Conservation (phyloP, 1,140 invertebrate species). For the Brachionus rotundiformis region DNA sequence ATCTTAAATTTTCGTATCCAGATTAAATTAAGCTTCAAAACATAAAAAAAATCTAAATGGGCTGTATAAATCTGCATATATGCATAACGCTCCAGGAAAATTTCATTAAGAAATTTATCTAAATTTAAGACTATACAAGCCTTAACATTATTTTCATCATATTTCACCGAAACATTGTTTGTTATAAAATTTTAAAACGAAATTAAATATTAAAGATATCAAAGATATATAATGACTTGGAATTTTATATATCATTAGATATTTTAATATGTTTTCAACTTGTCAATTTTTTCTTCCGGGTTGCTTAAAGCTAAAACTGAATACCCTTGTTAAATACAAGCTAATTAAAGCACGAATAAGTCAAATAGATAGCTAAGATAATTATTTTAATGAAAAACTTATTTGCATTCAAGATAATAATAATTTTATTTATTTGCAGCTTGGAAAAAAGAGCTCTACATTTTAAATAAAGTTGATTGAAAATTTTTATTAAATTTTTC, state of each 20-base stretch:
- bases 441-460: too few species aligned
- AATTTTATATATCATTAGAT: neutral
- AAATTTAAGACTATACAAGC: too few species aligned
- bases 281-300: neutral
- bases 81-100: neutral
- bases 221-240: neutral
- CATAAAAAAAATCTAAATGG: too few species aligned
- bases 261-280: neutral
- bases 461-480: too few species aligned
- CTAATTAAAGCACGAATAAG: neutral
- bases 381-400: neutral
- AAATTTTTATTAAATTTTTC: too few species aligned
- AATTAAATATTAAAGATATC: neutral
- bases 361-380: neutral
- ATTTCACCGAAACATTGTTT: neutral
- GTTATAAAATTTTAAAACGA: neutral
- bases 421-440: too few species aligned
- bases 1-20: too few species aligned
- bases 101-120: too few species aligned
- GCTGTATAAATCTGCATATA: too few species aligned
- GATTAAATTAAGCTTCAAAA: too few species aligned
- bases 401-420: neutral
- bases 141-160: neutral
- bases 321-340: neutral
- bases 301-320: neutral